Evolutionary conservation across 37 sponge, comb jelly and placozoan species (phyloP).

Genomic region (Cliona cf. orientalis): DNA sequence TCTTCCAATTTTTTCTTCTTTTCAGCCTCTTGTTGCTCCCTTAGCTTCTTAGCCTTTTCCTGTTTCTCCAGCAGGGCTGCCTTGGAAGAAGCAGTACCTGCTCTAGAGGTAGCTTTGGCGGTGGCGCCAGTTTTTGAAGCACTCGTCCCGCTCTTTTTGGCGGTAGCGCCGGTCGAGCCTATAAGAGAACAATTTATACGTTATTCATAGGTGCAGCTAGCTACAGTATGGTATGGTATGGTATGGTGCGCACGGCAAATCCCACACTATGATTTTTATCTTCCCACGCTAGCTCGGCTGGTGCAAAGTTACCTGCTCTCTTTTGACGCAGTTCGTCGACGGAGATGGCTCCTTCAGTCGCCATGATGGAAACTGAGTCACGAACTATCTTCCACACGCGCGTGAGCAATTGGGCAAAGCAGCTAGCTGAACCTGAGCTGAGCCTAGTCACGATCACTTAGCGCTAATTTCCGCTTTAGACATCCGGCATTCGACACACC

Average conservation of each 20-base stretch:
- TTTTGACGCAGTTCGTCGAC: constrained; percentile 10
- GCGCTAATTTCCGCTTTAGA: no score
- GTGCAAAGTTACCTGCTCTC: constrained; percentile 6
- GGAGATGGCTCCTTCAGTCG: background rate
- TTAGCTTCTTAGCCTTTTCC: constrained; percentile 14
- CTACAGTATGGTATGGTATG: no score
- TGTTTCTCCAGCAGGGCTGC: constrained; percentile 5
- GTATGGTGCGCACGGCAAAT: no score
- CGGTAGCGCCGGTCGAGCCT: background rate
- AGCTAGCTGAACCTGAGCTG: no score
- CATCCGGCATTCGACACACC: no score
- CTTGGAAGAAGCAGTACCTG: no score
- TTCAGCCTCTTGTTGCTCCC: constrained; percentile 20
- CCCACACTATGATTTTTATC: no score
- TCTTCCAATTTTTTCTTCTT: constrained; percentile 13
- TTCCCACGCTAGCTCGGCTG: no score
- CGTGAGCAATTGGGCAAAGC: no score
- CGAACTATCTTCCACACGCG: no score
- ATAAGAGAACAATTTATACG: background rate
- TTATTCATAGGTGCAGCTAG: background rate
- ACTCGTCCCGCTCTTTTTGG: background rate
- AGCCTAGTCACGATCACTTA: no score
- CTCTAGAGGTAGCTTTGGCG: background rate
- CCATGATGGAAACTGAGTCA: background rate
- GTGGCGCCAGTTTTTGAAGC: background rate